Evolutionary conservation across 1,140 invertebrate genomes (phyloP).

Genomic region (Oreohelix idahoensis): DNA sequence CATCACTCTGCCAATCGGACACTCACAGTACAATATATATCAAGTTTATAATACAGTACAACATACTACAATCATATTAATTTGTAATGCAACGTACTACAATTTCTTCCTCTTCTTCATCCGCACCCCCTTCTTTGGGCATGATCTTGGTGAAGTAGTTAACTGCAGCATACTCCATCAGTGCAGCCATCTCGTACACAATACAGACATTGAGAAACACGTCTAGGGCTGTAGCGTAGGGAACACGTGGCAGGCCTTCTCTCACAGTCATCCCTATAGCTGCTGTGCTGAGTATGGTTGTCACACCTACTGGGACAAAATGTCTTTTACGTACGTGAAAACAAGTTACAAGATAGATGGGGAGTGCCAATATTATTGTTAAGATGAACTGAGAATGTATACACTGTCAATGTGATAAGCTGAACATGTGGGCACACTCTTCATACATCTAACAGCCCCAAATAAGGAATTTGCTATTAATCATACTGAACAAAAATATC

Average conservation of each 20-base stretch:
- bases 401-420: no score
- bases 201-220: conserved; percentile 95
- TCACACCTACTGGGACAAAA: conserved; percentile 74
- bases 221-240: conserved; percentile 91
- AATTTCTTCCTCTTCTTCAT: conserved; percentile 40
- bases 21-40: no score
- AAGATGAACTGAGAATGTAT: no score
- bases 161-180: conserved; percentile 93
- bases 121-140: conserved; percentile 50
- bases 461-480: no score
- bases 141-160: conserved; percentile 91
- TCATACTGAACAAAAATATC: no score
- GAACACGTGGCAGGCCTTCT: conserved; percentile 76
- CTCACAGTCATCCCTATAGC: conserved; percentile 78
- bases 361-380: no score
- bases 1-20: no score
- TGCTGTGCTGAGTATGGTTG: conserved; percentile 78
- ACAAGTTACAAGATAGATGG: no score
- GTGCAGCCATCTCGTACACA: conserved; percentile 92
- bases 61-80: neutral
- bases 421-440: no score
- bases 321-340: no score
- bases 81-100: neutral
- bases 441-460: no score
- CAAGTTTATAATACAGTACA: no score